These are phyloP conservation scores for Corythornis madagascariensis DNA, from an alignment of 2,113 vertebrate genomes.

Conservation along the genomic window DNA sequence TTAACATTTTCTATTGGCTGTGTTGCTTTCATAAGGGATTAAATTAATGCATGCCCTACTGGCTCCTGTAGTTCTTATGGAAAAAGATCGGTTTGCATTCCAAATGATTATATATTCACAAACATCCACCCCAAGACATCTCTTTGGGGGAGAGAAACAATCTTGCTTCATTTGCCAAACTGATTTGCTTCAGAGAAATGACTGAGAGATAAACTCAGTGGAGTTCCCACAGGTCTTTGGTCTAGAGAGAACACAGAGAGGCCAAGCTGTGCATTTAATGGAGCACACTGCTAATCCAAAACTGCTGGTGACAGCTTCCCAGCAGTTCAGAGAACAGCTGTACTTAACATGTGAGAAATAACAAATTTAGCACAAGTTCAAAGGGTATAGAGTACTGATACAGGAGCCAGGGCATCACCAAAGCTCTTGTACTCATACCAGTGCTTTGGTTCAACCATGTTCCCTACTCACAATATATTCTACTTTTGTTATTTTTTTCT, in stretches of 20 bases:
- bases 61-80: neutral
- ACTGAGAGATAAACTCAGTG: neutral
- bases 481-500: neutral
- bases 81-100: neutral
- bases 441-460: neutral
- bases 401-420: neutral
- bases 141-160: neutral
- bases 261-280: neutral
- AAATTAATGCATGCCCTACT: neutral
- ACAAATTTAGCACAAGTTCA: neutral
- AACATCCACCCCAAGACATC: neutral
- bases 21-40: neutral
- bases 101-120: neutral
- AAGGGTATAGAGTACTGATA: neutral
- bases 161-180: neutral
- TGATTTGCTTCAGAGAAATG: conserved; percentile 10
- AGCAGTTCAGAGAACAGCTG: neutral
- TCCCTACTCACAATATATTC: neutral
- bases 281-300: neutral
- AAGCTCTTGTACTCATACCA: neutral
- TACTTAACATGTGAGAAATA: neutral
- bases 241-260: neutral
- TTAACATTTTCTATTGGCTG: neutral
- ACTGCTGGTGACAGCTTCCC: neutral
- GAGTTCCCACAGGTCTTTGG: neutral